Percentiles rank a stretch among this genome's conserved stretches.
These are phyloP conservation scores for Grapholita molesta DNA, from an alignment of 1,140 invertebrate species.

Conservation along the genomic window DNA sequence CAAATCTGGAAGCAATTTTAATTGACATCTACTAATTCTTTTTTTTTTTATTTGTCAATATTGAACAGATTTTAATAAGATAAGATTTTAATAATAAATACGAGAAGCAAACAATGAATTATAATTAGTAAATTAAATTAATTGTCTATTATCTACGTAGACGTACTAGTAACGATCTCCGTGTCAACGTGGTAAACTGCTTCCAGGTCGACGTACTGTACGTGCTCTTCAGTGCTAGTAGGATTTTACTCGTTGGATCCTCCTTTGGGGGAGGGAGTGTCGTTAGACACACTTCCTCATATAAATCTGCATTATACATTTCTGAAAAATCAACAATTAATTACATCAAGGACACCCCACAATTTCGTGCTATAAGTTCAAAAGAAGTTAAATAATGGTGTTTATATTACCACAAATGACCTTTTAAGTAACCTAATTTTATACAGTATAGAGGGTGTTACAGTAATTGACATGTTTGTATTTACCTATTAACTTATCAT, in stretches of 20 bases:
- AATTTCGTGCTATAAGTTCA: too few relatives aligned
- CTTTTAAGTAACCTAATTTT: not conserved
- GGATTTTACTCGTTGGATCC: conserved; percentile 57
- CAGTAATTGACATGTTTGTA: conserved; percentile 1
- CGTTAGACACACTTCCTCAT: conserved; percentile 54
- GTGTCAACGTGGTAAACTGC: conserved; percentile 58
- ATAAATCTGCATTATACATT: conserved; percentile 45
- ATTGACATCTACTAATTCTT: too few relatives aligned
- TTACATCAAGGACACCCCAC: too few relatives aligned
- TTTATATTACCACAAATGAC: conserved; percentile 9
- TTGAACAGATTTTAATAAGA: too few relatives aligned
- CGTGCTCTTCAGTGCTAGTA: conserved; percentile 60
- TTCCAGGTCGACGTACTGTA: conserved; percentile 61
- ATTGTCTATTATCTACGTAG: not conserved
- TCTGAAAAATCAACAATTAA: conserved; percentile 40
- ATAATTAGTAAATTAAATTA: too few relatives aligned
- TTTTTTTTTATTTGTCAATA: too few relatives aligned
- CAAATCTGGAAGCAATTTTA: too few relatives aligned
- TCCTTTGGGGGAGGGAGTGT: conserved; percentile 57
- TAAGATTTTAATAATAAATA: too few relatives aligned
- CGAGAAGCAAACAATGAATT: too few relatives aligned
- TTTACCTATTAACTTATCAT: conserved; percentile 53
- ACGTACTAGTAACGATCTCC: conserved; percentile 60
- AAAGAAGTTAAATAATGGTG: too few relatives aligned
- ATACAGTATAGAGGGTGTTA: too few relatives aligned